These are phyloP conservation scores for Amiota minor DNA, from an alignment of 2,888 invertebrate genomes.

Conservation along the genomic window DNA sequence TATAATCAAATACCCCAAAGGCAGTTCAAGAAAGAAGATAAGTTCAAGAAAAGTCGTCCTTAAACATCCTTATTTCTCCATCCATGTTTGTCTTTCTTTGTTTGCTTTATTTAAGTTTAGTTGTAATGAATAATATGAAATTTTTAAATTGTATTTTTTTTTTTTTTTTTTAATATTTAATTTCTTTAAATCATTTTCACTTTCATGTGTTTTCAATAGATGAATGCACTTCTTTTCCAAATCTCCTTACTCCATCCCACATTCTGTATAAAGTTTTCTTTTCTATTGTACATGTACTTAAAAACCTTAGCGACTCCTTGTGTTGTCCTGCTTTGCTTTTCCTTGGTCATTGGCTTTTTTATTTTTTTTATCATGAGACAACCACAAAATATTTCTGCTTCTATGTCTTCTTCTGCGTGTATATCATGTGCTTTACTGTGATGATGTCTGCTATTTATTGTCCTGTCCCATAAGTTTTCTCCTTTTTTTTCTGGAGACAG, in stretches of 20 bases:
- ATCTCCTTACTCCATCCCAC: no score
- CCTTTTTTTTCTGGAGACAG: background rate
- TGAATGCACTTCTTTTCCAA: conserved; percentile 56
- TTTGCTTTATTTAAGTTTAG: no score
- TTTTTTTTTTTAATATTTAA: background rate
- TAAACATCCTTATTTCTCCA: no score
- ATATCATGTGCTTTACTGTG: background rate
- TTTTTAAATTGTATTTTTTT: no score
- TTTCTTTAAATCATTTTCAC: conserved; percentile 67
- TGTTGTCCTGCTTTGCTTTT: background rate
- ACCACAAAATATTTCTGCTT: background rate
- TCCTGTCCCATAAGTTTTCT: background rate
- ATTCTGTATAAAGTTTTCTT: background rate
- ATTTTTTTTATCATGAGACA: background rate
- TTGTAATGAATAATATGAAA: no score
- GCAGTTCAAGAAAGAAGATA: background rate
- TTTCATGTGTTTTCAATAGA: conserved; percentile 43
- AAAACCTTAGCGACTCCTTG: no score
- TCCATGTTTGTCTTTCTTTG: no score
- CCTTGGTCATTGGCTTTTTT: conserved; percentile 25
- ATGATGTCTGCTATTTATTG: background rate
- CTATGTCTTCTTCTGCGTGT: background rate
- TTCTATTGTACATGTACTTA: background rate
- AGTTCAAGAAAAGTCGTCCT: no score
- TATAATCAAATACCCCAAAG: background rate